Evolutionary conservation across 2,797 vertebrate genomes (phyloP).

Genomic region (Pseudochromis fuscus): DNA sequence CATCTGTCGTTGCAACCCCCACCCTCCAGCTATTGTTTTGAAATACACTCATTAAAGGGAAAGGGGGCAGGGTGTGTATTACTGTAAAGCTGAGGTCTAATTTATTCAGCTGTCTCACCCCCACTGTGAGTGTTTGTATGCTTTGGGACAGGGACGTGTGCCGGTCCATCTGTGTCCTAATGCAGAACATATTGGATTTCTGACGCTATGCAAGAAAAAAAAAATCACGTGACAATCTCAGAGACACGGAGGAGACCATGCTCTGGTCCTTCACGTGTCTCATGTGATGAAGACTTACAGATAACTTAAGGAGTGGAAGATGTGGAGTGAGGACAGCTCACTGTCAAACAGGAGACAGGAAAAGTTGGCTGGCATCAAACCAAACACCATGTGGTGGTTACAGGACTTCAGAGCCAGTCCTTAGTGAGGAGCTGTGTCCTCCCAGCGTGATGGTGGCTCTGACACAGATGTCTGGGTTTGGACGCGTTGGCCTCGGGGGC

Average conservation of each 20-base stretch:
- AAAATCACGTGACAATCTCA: conserved; percentile 48
- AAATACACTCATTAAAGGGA: conserved; percentile 50
- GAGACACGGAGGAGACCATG: conserved; percentile 1
- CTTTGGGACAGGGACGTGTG: conserved; percentile 68
- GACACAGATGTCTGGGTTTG: conserved; percentile 71
- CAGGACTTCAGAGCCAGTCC: conserved; percentile 25
- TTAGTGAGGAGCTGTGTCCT: conserved; percentile 28
- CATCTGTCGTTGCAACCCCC: conserved; percentile 58
- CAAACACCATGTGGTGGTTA: neutral
- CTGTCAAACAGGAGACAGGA: neutral
- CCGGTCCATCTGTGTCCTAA: conserved; percentile 63
- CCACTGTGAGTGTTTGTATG: conserved; percentile 68
- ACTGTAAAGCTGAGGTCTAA: conserved; percentile 59
- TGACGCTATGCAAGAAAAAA: conserved; percentile 31
- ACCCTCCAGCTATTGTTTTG: conserved; percentile 71
- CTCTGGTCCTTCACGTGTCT: conserved; percentile 27
- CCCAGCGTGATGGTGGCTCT: conserved; percentile 58
- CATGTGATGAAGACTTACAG: neutral
- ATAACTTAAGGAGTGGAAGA: neutral
- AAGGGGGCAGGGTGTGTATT: conserved; percentile 34
- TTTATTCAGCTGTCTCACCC: conserved; percentile 81
- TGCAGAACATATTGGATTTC: conserved; percentile 54
- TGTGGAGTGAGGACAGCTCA: neutral
- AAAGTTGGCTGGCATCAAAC: conserved; percentile 2
- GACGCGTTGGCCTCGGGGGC: conserved; percentile 44